Evolutionary conservation across 2,113 vertebrate species (phyloP).

Genomic region (Scopus umbretta): DNA sequence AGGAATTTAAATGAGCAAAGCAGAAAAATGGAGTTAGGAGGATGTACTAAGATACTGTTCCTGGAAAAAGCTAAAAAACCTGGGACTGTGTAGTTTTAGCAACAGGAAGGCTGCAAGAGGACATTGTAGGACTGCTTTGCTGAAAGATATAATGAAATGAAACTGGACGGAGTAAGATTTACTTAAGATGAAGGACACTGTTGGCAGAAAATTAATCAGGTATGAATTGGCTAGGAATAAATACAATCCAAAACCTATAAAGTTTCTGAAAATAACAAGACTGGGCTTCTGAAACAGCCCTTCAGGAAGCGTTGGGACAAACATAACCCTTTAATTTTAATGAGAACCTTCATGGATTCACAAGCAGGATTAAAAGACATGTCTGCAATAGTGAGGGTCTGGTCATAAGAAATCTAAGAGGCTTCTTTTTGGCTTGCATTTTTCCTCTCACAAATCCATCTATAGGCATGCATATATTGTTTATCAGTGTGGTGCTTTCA

Average conservation of each 20-base stretch:
- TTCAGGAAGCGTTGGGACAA: background rate
- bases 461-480: background rate
- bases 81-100: background rate
- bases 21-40: background rate
- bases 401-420: background rate
- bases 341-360: background rate
- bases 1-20: background rate
- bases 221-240: background rate
- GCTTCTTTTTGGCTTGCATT: background rate
- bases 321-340: background rate
- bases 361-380: background rate
- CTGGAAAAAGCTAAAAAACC: background rate
- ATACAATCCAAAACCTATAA: background rate
- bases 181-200: background rate
- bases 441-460: background rate
- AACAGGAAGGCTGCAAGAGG: background rate
- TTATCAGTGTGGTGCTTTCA: background rate
- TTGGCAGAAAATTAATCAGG: background rate
- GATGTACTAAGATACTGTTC: background rate
- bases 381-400: accelerated
- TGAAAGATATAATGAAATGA: background rate
- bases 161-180: background rate
- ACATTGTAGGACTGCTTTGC: background rate
- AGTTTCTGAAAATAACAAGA: background rate
- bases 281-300: background rate